phyloP scores from a whole-genome alignment of 2,113 vertebrate species.

The Leucosticte australis region DNA sequence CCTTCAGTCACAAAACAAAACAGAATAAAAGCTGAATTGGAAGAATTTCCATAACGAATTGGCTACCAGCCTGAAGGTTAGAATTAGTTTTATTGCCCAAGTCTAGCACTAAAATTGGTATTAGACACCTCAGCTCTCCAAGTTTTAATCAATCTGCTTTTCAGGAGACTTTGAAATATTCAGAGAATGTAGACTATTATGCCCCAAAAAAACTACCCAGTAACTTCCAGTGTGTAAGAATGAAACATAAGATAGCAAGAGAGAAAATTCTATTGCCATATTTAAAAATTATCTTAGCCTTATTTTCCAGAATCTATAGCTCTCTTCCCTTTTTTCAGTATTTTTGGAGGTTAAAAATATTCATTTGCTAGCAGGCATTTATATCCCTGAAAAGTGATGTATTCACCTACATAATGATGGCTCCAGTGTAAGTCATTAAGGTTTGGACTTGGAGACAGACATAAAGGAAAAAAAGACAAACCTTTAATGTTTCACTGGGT shows the following conservation, averaged over 20 bases:
- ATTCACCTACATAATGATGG: neutral
- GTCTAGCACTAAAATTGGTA: neutral
- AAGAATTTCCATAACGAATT: conserved; percentile 16
- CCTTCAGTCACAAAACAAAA: neutral
- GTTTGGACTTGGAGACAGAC: neutral
- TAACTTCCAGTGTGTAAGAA: neutral
- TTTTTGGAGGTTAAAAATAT: neutral
- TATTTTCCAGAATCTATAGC: neutral
- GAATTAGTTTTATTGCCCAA: neutral
- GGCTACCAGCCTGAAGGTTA: neutral
- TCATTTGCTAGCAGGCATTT: neutral
- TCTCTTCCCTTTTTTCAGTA: neutral
- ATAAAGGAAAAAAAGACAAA: neutral
- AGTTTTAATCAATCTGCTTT: conserved; percentile 22
- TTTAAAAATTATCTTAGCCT: neutral
- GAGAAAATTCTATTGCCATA: neutral
- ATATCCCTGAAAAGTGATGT: neutral
- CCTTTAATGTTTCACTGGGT: neutral
- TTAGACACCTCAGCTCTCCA: neutral
- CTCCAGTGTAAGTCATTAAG: neutral
- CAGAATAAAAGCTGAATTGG: conserved; percentile 34
- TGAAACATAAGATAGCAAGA: neutral
- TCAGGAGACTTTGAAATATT: neutral
- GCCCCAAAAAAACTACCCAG: rapidly evolving
- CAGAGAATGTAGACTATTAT: neutral